Evolutionary conservation across 2,113 vertebrate genomes (phyloP).

Genomic region (Choloepus hoffmanni): DNA sequence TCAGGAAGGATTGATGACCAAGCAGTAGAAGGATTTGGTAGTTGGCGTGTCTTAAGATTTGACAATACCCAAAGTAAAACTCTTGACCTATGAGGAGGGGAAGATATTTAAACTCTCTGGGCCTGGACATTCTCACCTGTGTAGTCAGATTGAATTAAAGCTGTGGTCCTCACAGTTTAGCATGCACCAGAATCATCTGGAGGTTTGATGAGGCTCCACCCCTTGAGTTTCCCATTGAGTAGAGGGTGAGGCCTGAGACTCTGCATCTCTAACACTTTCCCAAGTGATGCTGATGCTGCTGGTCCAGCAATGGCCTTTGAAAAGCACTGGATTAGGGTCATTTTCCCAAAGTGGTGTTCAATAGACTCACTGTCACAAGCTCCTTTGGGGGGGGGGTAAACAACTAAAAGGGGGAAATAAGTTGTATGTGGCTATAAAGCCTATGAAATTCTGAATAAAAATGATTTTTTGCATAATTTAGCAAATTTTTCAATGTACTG

Average conservation of each 20-base stretch:
- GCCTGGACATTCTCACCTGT: neutral
- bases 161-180: neutral
- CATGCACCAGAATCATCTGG: neutral
- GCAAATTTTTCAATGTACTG: neutral
- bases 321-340: neutral
- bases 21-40: neutral
- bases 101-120: neutral
- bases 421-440: neutral
- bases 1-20: neutral
- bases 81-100: neutral
- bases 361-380: neutral
- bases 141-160: neutral
- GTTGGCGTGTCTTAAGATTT: neutral
- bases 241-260: neutral
- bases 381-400: neutral
- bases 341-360: neutral
- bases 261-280: neutral
- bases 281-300: neutral
- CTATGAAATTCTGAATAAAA: slow-evolving; percentile 6
- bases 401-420: neutral
- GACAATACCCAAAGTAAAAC: neutral
- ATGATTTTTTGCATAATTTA: neutral
- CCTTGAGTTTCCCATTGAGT: neutral
- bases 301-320: neutral
- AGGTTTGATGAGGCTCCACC: neutral